A percentile compares a stretch with the other conserved stretches of the same genome.
Conservation (phyloP, 1,140 invertebrate genomes). For the Tenebrio molitor region DNA sequence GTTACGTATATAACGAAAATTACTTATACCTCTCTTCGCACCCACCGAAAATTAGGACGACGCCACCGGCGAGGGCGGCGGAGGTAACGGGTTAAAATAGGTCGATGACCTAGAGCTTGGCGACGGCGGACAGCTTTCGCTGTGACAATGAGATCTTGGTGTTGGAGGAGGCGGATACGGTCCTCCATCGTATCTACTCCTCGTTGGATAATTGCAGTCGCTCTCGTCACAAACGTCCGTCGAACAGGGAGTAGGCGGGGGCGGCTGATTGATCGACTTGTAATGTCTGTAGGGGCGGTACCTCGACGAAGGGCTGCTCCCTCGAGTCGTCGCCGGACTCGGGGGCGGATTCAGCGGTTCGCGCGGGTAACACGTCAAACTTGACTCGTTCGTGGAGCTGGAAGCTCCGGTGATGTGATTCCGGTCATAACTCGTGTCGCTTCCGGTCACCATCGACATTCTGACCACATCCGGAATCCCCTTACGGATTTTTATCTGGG, state of each 20-base stretch:
- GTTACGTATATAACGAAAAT: not conserved
- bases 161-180: slow-evolving; percentile 88
- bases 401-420: slow-evolving; percentile 88
- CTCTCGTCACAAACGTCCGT: slow-evolving; percentile 94
- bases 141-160: slow-evolving; percentile 82
- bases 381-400: slow-evolving; percentile 76
- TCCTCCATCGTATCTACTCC: slow-evolving; percentile 73
- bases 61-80: slow-evolving; percentile 79
- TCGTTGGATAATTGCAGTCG: slow-evolving; percentile 77
- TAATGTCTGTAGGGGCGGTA: slow-evolving; percentile 82
- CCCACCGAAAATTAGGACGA: slow-evolving; percentile 63
- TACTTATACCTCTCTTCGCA: not conserved
- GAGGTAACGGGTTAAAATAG: slow-evolving; percentile 81
- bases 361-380: slow-evolving; percentile 76
- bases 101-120: slow-evolving; percentile 83
- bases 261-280: slow-evolving; percentile 84
- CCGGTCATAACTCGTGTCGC: slow-evolving; percentile 79
- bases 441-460: slow-evolving; percentile 76
- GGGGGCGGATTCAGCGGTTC: slow-evolving; percentile 92
- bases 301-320: slow-evolving; percentile 71
- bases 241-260: slow-evolving; percentile 93
- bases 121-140: slow-evolving; percentile 82
- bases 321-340: slow-evolving; percentile 80
- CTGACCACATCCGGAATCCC: slow-evolving; percentile 72
- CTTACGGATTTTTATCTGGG: slow-evolving; percentile 54